A percentile compares a stretch with the other conserved stretches of the same genome.
Conservation (phyloP, 2,888 invertebrate species). For the Mantis religiosa region DNA sequence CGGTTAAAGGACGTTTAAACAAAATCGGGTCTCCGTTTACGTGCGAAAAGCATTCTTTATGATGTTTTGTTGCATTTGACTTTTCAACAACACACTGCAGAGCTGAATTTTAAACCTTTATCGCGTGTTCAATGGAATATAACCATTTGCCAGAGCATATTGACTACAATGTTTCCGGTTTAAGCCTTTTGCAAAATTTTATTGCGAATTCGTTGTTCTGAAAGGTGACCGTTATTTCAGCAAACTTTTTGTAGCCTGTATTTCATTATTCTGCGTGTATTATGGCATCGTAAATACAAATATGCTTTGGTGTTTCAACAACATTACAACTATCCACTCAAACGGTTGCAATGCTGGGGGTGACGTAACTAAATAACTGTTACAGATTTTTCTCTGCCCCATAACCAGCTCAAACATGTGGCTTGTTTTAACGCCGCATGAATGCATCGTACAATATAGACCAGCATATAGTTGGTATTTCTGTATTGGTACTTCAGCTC, state of each 20-base stretch:
- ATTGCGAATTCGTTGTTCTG: neutral
- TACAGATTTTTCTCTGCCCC: neutral
- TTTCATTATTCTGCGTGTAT: neutral
- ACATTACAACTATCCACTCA: neutral
- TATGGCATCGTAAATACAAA: neutral
- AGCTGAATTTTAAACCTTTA: neutral
- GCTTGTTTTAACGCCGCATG: neutral
- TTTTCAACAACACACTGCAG: neutral
- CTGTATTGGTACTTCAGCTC: neutral
- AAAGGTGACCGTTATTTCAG: neutral
- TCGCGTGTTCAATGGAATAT: neutral
- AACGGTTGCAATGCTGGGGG: neutral
- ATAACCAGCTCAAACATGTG: neutral
- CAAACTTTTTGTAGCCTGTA: neutral
- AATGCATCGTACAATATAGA: neutral
- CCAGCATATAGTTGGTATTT: neutral
- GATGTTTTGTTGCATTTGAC: neutral
- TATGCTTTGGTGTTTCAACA: neutral
- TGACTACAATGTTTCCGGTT: neutral
- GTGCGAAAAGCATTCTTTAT: too few species aligned
- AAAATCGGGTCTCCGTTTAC: too few species aligned
- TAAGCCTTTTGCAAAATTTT: neutral
- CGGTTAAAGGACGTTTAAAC: too few species aligned
- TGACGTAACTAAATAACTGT: neutral
- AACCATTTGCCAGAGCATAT: neutral